A percentile compares a stretch with the other conserved stretches of the same genome.
Conservation (phyloP, 2,888 invertebrate genomes). For the Sinotaia quadrata region DNA sequence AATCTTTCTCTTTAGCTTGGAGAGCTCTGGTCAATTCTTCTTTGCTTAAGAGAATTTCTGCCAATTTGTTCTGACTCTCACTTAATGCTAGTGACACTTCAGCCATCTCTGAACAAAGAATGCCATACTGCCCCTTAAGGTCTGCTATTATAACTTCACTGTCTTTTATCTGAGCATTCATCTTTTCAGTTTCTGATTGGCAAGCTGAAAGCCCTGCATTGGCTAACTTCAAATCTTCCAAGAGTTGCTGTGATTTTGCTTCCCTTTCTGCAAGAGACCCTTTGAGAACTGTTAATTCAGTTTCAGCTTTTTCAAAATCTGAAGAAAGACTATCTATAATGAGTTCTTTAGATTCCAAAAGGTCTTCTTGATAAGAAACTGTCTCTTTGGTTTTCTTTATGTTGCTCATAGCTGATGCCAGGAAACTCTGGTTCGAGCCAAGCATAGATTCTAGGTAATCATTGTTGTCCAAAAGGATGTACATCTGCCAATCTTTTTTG, state of each 20-base stretch:
- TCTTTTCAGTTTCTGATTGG: slow-evolving; percentile 6
- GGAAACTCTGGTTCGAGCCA: slow-evolving; percentile 10
- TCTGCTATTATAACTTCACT: neutral
- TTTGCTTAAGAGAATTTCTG: slow-evolving; percentile 20
- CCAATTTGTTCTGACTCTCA: slow-evolving; percentile 6
- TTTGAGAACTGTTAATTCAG: neutral
- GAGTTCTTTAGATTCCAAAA: slow-evolving; percentile 21
- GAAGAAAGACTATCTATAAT: slow-evolving; percentile 16
- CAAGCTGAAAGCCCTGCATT: neutral
- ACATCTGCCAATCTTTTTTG: slow-evolving; percentile 14
- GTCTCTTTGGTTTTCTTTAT: slow-evolving; percentile 3
- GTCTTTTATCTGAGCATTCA: neutral
- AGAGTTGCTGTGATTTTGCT: slow-evolving; percentile 1
- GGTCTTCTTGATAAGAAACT: slow-evolving; percentile 13
- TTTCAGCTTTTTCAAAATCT: neutral
- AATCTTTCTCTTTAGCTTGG: slow-evolving; percentile 18
- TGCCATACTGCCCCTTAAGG: neutral
- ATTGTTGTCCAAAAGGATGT: slow-evolving; percentile 11
- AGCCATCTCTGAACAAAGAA: slow-evolving; percentile 23
- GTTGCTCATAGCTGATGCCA: slow-evolving; percentile 1
- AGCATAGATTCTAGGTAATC: slow-evolving; percentile 1
- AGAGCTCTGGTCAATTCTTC: slow-evolving; percentile 22
- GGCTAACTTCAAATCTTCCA: neutral
- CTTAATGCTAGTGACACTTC: slow-evolving; percentile 11
- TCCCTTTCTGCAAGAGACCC: slow-evolving; percentile 7